A percentile compares a stretch with the other conserved stretches of the same genome.
phyloP scores from a whole-genome alignment of 2,113 vertebrate genomes.

The Alaudala cheleensis region DNA sequence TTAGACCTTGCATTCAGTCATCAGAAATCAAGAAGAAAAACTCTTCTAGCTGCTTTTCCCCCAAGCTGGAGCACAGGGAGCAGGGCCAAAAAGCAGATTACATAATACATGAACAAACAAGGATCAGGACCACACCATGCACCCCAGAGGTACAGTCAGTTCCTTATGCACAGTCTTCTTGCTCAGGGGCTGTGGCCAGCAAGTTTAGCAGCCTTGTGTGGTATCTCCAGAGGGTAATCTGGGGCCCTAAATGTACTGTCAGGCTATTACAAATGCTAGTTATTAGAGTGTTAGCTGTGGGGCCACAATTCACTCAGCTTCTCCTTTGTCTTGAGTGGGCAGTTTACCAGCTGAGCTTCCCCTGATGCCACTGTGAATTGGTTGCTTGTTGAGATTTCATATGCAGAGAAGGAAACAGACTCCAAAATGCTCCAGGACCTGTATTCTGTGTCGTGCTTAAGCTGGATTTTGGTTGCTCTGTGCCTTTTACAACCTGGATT shows the following conservation, averaged over 20 bases:
- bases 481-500: not conserved
- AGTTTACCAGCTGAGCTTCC: not conserved
- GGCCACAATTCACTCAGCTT: not conserved
- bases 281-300: not conserved
- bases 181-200: not conserved
- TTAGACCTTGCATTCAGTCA: not conserved
- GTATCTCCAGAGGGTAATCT: not conserved
- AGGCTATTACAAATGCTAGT: not conserved
- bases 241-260: not conserved
- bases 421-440: not conserved
- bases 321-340: not conserved
- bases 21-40: not conserved
- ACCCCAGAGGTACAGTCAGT: not conserved
- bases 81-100: not conserved
- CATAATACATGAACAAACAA: not conserved
- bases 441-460: not conserved
- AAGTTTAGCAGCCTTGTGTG: not conserved
- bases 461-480: not conserved
- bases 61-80: not conserved
- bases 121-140: not conserved
- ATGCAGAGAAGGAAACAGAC: not conserved
- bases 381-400: not conserved
- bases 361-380: fast-evolving
- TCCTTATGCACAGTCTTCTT: not conserved
- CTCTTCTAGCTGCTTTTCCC: not conserved